These are phyloP conservation scores for Drosophila erecta DNA, from an alignment of 1,140 invertebrate genomes.

Conservation along the genomic window DNA sequence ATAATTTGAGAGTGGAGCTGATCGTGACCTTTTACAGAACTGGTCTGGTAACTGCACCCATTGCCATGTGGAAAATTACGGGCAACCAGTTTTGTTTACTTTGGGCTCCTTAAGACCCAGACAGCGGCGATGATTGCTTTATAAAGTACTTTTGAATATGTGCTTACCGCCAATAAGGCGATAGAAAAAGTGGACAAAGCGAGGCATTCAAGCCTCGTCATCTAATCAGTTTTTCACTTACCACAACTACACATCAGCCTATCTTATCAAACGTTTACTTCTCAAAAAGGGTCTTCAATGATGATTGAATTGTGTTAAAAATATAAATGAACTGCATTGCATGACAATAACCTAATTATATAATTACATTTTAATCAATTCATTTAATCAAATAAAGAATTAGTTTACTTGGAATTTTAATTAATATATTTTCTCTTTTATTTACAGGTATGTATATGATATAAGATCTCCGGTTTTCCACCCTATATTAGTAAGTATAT, in stretches of 20 bases:
- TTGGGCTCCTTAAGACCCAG: conserved; percentile 20
- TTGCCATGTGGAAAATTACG: conserved; percentile 71
- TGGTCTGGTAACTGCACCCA: conserved; percentile 63
- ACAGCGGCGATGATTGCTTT: conserved; percentile 16
- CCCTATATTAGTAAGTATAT: conserved; percentile 16
- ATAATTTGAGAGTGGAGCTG: conserved; percentile 6
- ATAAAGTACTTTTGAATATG: conserved; percentile 44
- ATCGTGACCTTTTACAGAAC: conserved; percentile 67
- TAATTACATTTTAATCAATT: neutral
- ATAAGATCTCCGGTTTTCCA: neutral
- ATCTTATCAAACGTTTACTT: conserved; percentile 65
- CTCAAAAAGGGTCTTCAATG: conserved; percentile 6
- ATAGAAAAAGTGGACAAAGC: conserved; percentile 10
- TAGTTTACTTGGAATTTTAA: conserved; percentile 7
- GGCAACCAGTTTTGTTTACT: conserved; percentile 63
- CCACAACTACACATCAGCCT: conserved; percentile 4
- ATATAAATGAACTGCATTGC: conserved; percentile 45
- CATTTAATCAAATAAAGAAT: neutral
- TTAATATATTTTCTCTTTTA: conserved; percentile 35
- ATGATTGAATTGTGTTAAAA: conserved; percentile 40
- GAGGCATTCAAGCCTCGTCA: conserved; percentile 31
- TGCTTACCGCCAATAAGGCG: conserved; percentile 12
- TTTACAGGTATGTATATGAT: conserved; percentile 60
- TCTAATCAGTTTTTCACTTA: conserved; percentile 38
- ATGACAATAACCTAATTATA: conserved; percentile 6